A percentile compares a stretch with the other conserved stretches of the same genome.
phyloP scores from a whole-genome alignment of 2,113 vertebrate genomes.

The Lontra canadensis region DNA sequence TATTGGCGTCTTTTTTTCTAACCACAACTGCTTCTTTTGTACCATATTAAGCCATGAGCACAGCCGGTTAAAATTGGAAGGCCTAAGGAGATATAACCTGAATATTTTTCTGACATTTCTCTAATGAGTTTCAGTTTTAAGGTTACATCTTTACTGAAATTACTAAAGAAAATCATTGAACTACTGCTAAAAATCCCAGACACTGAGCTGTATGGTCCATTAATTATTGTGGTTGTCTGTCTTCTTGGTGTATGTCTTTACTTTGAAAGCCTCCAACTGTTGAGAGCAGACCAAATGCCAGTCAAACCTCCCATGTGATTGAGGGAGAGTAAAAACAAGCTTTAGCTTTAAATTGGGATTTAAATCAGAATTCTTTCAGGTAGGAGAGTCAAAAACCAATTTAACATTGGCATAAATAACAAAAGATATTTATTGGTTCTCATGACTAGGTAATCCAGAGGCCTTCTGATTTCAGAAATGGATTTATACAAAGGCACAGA shows the following conservation, averaged over 20 bases:
- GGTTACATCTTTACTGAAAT: neutral
- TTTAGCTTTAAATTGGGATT: neutral
- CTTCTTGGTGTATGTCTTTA: neutral
- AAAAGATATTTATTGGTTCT: neutral
- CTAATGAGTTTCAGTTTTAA: neutral
- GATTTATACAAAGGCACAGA: neutral
- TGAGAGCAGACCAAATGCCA: neutral
- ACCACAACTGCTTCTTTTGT: neutral
- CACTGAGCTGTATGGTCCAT: neutral
- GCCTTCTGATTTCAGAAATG: neutral
- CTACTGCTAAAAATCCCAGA: neutral
- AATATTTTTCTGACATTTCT: constrained; percentile 4
- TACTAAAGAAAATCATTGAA: neutral
- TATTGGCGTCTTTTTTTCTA: neutral
- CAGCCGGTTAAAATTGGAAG: neutral
- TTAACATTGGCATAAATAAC: neutral
- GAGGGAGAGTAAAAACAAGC: neutral
- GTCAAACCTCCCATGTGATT: neutral
- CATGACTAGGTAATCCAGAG: neutral
- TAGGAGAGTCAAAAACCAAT: neutral
- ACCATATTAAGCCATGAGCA: neutral
- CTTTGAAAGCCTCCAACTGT: neutral
- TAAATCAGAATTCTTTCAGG: neutral
- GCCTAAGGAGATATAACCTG: neutral
- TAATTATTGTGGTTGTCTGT: neutral